Conservation (phyloP, 2,797 vertebrate species). For the Parambassis ranga region DNA sequence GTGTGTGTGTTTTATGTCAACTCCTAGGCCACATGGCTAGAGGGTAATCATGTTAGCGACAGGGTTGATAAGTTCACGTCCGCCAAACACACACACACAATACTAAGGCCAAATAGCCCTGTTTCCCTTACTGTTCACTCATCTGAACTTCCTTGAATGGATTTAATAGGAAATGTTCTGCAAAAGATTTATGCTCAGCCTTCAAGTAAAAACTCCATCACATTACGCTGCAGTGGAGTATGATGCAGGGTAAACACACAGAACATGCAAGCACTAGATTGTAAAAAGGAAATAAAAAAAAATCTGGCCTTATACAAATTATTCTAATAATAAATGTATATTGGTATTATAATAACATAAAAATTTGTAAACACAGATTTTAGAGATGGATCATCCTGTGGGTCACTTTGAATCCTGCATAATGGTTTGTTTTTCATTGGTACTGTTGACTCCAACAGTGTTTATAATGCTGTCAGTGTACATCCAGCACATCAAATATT, state of each 20-base stretch:
- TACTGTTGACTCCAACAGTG: neutral
- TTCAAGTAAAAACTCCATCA: slow-evolving; percentile 44
- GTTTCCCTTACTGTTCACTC: slow-evolving; percentile 41
- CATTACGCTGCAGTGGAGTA: slow-evolving; percentile 21
- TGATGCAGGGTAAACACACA: neutral
- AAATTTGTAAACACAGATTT: neutral
- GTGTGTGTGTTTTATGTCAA: slow-evolving; percentile 24
- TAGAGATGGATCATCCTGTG: neutral
- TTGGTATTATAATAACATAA: neutral
- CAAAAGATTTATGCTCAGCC: slow-evolving; percentile 42
- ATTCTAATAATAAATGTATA: neutral
- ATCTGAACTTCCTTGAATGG: slow-evolving; percentile 54
- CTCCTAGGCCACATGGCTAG: slow-evolving; percentile 64
- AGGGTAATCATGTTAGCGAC: slow-evolving; percentile 65
- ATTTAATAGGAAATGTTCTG: slow-evolving; percentile 63
- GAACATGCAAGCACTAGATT: neutral
- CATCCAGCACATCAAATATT: slow-evolving; percentile 26
- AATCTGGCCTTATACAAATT: neutral
- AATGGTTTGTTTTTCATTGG: slow-evolving; percentile 1
- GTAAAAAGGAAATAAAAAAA: too few relatives aligned
- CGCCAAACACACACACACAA: slow-evolving; percentile 52
- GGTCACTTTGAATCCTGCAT: neutral
- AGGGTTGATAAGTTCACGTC: slow-evolving; percentile 67
- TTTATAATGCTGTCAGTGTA: slow-evolving; percentile 27
- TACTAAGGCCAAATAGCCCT: slow-evolving; percentile 38